Base-by-base conservation (phyloP, 2,888 invertebrate genomes). In the Pasiphila rectangulata region DNA sequence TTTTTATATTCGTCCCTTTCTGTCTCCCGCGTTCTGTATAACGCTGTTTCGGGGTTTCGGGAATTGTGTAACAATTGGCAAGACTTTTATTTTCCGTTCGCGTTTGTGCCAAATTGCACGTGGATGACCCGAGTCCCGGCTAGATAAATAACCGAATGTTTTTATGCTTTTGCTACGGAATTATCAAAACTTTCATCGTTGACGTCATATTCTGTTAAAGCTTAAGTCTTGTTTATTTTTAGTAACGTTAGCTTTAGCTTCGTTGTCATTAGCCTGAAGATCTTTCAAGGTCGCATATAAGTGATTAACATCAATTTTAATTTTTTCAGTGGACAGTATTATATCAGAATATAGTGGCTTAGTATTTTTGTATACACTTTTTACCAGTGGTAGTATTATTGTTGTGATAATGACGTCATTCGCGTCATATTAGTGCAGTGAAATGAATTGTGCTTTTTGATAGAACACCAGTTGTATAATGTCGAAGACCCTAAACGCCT, bases 401-500 rank as follows among this genome's bases (percentile, higher is more conserved):
- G 51, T 61, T 46, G 60, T 64, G 58, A 63, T 65, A 56, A 59
- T 58, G 57, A 49, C 45, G 59, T 50, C 59, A 51, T 34, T 61
- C 52, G 47, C 60, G 54, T 63, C 61, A 64, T 69, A 69, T 53
- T 69, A 67, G 74, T 78, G 75, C 64, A 69, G 77, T 83, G 83
- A 72, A 71, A 77, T 79, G 80, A 65, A 74, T 73, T 67, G 57
- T 64, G 61, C 59, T 61, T 73, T 64, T 56, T 74, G 74, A 66
- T 68, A 57, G 52, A 57, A 58, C 59, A 67, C 59, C 61, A 54
- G 53, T 65, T 61, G 62, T 79, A 92, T 90, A 83, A 95, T 95
- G 94, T 95, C 95, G 89, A 95, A 95, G 91, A 94, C 94, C 79
- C 93, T 95, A 81, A 95, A 95, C 91, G 95, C 95, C 76, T 95